phyloP scores from a whole-genome alignment of 64 coral and sea anemone species.

The Orbicella faveolata region DNA sequence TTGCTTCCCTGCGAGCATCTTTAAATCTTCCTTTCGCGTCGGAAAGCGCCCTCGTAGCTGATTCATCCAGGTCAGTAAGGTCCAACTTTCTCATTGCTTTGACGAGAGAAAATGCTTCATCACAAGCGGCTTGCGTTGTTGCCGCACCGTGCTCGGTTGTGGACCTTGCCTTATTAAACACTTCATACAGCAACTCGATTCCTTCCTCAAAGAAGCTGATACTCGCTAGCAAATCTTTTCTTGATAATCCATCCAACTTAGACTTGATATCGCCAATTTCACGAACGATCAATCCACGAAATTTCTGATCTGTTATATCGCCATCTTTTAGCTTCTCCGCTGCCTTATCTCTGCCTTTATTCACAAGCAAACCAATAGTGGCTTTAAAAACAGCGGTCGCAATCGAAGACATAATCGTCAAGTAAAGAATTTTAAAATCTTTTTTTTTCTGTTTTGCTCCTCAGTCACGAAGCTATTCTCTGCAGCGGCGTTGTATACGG shows the following conservation, averaged over 20 bases:
- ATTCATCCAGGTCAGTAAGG: neutral
- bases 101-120: neutral
- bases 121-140: neutral
- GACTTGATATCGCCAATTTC: constrained; percentile 56
- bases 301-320: constrained; percentile 42
- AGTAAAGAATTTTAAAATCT: too few species aligned
- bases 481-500: too few species aligned
- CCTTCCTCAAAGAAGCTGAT: constrained; percentile 44
- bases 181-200: constrained; percentile 22
- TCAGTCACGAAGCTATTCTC: too few species aligned
- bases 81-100: constrained; percentile 7
- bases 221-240: neutral
- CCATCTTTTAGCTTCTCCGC: neutral
- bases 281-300: constrained; percentile 19
- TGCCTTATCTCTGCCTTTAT: too few species aligned
- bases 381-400: too few species aligned
- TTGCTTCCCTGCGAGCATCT: constrained; percentile 6
- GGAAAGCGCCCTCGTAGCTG: neutral
- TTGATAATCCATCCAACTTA: constrained; percentile 21
- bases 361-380: too few species aligned
- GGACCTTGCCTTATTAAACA: constrained; percentile 5
- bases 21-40: constrained; percentile 24
- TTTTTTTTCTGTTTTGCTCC: too few species aligned
- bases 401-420: too few species aligned
- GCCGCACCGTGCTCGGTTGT: neutral